Percentiles rank a stretch among this genome's conserved stretches.
Evolutionary conservation across 2,113 vertebrate genomes (phyloP).

Genomic region (Sialia sialis): DNA sequence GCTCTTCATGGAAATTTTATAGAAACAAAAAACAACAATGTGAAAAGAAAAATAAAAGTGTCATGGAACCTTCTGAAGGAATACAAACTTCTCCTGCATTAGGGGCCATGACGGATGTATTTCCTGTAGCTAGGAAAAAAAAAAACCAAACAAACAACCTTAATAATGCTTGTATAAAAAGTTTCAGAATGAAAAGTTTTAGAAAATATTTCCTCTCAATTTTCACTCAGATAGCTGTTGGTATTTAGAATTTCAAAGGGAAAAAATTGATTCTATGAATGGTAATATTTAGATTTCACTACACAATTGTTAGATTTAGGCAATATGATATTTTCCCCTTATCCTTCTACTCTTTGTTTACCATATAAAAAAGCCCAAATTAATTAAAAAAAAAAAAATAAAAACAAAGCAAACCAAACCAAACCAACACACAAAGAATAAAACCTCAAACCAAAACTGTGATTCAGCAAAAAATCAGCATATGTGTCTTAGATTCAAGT

Average conservation of each 20-base stretch:
- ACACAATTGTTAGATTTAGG: neutral
- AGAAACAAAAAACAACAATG: neutral
- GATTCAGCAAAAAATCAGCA: neutral
- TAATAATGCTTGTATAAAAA: neutral
- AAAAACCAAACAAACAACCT: neutral
- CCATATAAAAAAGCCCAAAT: neutral
- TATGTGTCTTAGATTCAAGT: neutral
- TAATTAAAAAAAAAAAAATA: neutral
- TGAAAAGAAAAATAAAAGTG: neutral
- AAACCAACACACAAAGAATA: neutral
- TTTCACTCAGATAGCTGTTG: neutral
- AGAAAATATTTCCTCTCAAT: neutral
- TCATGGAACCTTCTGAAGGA: neutral
- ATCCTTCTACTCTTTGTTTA: neutral
- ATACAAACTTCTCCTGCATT: neutral
- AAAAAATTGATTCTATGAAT: neutral
- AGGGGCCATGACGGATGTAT: rapidly evolving
- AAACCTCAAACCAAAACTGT: neutral
- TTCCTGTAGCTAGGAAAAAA: neutral
- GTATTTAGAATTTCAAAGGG: neutral
- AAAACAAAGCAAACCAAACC: neutral
- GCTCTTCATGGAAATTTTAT: neutral
- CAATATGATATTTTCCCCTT: neutral
- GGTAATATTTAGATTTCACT: neutral
- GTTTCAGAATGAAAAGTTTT: neutral